A percentile compares a stretch with the other conserved stretches of the same genome.
phyloP scores from a whole-genome alignment of 2,888 invertebrate genomes.

The Pammene fasciana region DNA sequence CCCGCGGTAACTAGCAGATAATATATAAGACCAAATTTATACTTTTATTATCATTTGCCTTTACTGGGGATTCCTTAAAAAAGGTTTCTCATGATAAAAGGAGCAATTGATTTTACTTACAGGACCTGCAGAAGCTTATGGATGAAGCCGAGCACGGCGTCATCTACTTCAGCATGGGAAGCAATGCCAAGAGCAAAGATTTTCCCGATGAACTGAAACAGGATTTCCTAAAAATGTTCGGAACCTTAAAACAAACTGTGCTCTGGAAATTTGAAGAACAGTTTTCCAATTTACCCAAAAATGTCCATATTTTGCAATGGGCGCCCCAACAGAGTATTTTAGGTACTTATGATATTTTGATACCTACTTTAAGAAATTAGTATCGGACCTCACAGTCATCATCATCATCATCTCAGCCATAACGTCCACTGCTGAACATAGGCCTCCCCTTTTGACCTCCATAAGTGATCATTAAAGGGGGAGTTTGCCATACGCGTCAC shows the following conservation, averaged over 20 bases:
- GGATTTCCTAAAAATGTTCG: conserved; percentile 61
- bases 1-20: conserved; percentile 46
- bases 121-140: conserved; percentile 62
- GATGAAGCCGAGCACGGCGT: conserved; percentile 67
- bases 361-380: no score
- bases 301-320: conserved; percentile 60
- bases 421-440: no score
- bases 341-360: conserved; percentile 46
- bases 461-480: no score
- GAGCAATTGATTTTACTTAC: conserved; percentile 7
- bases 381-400: no score
- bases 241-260: conserved; percentile 67
- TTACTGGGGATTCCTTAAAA: not conserved
- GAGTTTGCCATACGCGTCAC: no score
- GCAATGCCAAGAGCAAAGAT: conserved; percentile 63
- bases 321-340: conserved; percentile 64
- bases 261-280: conserved; percentile 65
- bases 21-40: not conserved
- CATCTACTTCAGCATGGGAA: conserved; percentile 75
- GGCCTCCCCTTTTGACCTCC: no score
- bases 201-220: conserved; percentile 57
- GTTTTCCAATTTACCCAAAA: conserved; percentile 52
- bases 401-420: no score
- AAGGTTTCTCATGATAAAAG: no score
- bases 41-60: not conserved